Evolutionary conservation across 2,113 vertebrate species (phyloP).

Genomic region (Peromyscus maniculatus): DNA sequence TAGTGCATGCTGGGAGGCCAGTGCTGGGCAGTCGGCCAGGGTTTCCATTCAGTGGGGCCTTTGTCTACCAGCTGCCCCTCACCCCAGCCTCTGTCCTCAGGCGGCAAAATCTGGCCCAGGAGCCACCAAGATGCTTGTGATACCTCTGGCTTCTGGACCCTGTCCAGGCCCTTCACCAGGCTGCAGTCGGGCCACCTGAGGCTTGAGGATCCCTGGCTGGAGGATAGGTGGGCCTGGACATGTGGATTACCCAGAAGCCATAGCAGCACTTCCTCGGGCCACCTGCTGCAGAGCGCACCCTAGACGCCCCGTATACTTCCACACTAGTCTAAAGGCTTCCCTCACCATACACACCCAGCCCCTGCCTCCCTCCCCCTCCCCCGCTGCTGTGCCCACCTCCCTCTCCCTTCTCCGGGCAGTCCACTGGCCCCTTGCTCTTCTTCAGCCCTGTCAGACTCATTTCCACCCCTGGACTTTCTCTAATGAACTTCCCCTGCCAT

Average conservation of each 20-base stretch:
- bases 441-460: background rate
- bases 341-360: accelerated
- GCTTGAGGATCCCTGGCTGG: background rate
- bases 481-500: background rate
- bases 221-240: background rate
- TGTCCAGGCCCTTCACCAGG: background rate
- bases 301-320: background rate
- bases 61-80: slow-evolving; percentile 51
- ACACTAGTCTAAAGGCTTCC: background rate
- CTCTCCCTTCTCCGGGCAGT: accelerated
- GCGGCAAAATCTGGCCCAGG: background rate
- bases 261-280: background rate
- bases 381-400: background rate
- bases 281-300: accelerated
- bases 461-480: background rate
- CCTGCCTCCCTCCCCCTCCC: background rate
- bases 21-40: background rate
- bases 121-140: background rate
- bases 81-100: background rate
- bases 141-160: background rate
- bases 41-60: slow-evolving; percentile 52
- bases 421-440: background rate
- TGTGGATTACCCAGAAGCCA: background rate
- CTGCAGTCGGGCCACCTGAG: background rate
- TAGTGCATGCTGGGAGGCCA: slow-evolving; percentile 5